Conservation (phyloP, 2,888 invertebrate species). For the Brachyopa scutellaris region DNA sequence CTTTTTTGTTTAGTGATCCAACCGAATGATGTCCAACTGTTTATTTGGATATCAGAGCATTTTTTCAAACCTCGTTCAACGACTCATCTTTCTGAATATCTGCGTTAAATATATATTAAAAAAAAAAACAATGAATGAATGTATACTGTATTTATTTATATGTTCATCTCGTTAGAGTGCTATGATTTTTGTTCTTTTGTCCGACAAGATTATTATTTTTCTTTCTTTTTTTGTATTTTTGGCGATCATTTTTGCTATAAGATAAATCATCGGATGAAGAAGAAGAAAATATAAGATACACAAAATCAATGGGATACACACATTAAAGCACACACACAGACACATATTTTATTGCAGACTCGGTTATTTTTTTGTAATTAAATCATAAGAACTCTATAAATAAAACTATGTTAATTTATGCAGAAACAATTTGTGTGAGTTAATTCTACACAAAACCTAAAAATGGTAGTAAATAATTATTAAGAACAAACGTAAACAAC, state of each 20-base stretch:
- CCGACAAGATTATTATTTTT: conserved; percentile 7
- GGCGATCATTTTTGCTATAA: neutral
- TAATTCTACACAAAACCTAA: too few relatives aligned
- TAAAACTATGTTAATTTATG: conserved; percentile 72
- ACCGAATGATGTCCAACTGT: conserved; percentile 78
- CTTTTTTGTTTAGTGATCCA: conserved; percentile 77
- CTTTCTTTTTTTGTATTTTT: conserved; percentile 9
- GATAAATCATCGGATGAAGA: conserved; percentile 20
- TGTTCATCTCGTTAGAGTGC: conserved; percentile 59
- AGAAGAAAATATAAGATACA: conserved; percentile 4
- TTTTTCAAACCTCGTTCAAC: conserved; percentile 53
- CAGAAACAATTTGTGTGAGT: conserved; percentile 36
- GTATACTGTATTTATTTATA: conserved; percentile 55
- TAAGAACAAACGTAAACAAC: neutral
- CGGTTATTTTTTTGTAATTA: conserved; percentile 70
- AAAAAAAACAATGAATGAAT: conserved; percentile 55
- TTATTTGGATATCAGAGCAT: conserved; percentile 48
- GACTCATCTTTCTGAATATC: conserved; percentile 58
- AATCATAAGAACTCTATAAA: conserved; percentile 71
- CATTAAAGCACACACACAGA: conserved; percentile 58
- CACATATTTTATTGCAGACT: conserved; percentile 63
- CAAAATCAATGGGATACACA: conserved; percentile 34
- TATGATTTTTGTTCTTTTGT: conserved; percentile 20
- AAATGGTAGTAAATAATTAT: too few relatives aligned
- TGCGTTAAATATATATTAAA: conserved; percentile 59